Conservation (phyloP, 1,140 invertebrate genomes). For the Phymastichus coffea region DNA sequence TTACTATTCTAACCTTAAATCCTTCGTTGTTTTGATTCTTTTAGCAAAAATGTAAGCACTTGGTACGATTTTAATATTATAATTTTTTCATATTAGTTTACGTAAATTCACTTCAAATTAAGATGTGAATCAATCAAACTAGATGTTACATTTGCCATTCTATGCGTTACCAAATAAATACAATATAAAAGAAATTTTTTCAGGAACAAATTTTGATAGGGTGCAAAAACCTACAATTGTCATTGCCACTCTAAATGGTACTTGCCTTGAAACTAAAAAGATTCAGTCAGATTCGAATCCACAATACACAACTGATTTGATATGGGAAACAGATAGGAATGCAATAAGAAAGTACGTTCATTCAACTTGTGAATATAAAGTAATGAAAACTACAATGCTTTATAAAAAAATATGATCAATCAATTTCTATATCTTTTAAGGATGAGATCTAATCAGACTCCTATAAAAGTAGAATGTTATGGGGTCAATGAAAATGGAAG, state of each 20-base stretch:
- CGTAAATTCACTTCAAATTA: background rate
- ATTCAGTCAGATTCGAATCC: conserved; percentile 46
- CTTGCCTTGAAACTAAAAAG: conserved; percentile 54
- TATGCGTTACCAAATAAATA: conserved; percentile 8
- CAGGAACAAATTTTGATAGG: conserved; percentile 55
- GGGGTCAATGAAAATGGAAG: conserved; percentile 45
- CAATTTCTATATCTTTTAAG: conserved; percentile 33
- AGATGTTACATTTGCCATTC: background rate
- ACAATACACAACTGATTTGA: conserved; percentile 52
- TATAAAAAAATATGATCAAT: conserved; percentile 11
- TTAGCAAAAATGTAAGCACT: background rate
- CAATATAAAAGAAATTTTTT: conserved; percentile 23
- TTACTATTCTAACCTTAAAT: conserved; percentile 15
- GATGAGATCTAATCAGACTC: conserved; percentile 54
- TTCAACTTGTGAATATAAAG: background rate
- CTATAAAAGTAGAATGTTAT: conserved; percentile 58
- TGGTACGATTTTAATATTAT: background rate
- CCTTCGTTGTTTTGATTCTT: background rate
- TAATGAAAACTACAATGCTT: background rate
- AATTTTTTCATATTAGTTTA: background rate
- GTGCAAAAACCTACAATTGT: conserved; percentile 51
- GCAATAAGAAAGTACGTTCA: conserved; percentile 47
- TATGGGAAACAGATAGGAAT: conserved; percentile 58
- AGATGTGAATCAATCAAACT: conserved; percentile 6
- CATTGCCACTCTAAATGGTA: conserved; percentile 55